Conservation (phyloP, 64 coral and sea anemone genomes). For the Platygyra sinensis region DNA sequence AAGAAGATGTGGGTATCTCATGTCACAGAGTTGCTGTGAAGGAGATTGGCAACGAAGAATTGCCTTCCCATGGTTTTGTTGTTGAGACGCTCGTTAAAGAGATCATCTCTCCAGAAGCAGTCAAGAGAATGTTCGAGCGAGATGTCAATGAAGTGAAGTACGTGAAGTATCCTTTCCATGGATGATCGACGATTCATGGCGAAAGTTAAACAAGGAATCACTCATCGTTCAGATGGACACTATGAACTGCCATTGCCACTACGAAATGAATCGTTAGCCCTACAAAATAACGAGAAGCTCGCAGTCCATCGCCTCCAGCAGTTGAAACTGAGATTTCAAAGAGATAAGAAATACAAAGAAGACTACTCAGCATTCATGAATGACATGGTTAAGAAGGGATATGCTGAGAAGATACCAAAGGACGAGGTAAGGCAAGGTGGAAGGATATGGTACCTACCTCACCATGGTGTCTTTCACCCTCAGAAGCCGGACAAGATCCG, state of each 20-base stretch:
- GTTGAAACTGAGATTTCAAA: too few species aligned
- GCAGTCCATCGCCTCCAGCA: constrained; percentile 7
- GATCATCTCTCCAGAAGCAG: constrained; percentile 50
- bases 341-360: constrained; percentile 34
- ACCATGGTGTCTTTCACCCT: too few species aligned
- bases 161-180: constrained; percentile 7
- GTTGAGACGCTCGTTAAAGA: constrained; percentile 62
- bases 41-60: constrained; percentile 30
- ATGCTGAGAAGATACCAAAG: too few species aligned
- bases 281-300: constrained; percentile 21
- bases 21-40: constrained; percentile 50
- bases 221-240: neutral
- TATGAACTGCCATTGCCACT: constrained; percentile 46
- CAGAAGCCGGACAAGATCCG: too few species aligned
- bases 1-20: constrained; percentile 3
- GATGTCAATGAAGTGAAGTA: too few species aligned
- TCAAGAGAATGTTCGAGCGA: constrained; percentile 67
- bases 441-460: too few species aligned
- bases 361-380: constrained; percentile 43
- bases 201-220: neutral
- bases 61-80: constrained; percentile 41
- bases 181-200: constrained; percentile 1
- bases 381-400: too few species aligned
- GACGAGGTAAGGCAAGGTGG: too few species aligned
- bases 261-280: neutral